Percentiles rank a stretch among this genome's conserved stretches.
Evolutionary conservation across 1,140 invertebrate genomes (phyloP).

Genomic region (Cherax quadricarinatus): DNA sequence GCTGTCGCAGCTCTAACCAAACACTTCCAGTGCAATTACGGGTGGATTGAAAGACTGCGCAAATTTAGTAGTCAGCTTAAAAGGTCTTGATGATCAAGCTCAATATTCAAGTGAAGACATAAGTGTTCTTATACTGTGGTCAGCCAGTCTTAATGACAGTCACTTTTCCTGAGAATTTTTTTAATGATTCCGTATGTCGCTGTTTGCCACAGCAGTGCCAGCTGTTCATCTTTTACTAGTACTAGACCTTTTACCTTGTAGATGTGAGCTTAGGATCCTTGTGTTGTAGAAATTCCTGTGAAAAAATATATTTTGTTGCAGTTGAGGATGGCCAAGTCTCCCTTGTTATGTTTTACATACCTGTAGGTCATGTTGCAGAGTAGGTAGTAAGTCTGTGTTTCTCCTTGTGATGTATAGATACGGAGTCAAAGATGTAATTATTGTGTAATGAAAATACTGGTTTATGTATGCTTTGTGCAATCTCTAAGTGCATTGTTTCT

Average conservation of each 20-base stretch:
- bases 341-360: slow-evolving; percentile 17
- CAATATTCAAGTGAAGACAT: not conserved
- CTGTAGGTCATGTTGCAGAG: slow-evolving; percentile 57
- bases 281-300: slow-evolving; percentile 54
- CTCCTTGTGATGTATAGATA: slow-evolving; percentile 68
- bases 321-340: not conserved
- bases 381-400: slow-evolving; percentile 67
- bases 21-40: not conserved
- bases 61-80: slow-evolving; percentile 10
- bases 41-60: slow-evolving; percentile 23
- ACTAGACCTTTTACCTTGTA: slow-evolving; percentile 53
- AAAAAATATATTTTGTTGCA: slow-evolving; percentile 23
- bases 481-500: slow-evolving; percentile 62
- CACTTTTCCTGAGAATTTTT: slow-evolving; percentile 7
- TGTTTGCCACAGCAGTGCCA: slow-evolving; percentile 17
- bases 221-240: slow-evolving; percentile 44
- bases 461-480: slow-evolving; percentile 54
- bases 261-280: slow-evolving; percentile 56
- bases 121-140: not conserved
- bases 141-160: slow-evolving; percentile 1
- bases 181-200: slow-evolving; percentile 20
- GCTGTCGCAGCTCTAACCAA: not conserved
- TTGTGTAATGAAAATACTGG: slow-evolving; percentile 41
- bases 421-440: slow-evolving; percentile 54
- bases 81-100: not conserved